Evolutionary conservation across 2,888 invertebrate genomes (phyloP), one percentile per base, ranked within the genome.

Genomic region (Oligia strigilis): DNA sequence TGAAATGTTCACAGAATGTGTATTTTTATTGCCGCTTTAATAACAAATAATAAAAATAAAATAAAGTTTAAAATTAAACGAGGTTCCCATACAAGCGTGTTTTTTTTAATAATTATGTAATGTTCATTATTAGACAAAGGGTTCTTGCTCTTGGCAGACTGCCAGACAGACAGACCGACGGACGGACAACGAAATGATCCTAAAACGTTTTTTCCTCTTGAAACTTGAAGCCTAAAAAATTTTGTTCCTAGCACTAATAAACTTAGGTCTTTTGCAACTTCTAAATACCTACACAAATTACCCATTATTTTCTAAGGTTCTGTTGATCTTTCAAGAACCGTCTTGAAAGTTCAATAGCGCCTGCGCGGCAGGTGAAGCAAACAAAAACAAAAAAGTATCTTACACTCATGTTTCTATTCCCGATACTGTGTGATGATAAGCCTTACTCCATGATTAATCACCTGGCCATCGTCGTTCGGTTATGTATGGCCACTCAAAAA

Each of bases 341-440:
- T 60, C 67, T 75, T 65, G 13, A 69, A 75, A 78, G 77, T 79
- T 74, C 71, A 73, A 81, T 72, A 64, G 67, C 67, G 82, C 80
- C 58, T 49, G 72, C 67, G 83, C 83, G 76, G 81, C 89, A 86
- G 90, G 81, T 87, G 89, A 84, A 88, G 79, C 19, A 69, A 84
- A 75, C 52, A 74, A 82, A 84, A 87, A 84, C 73, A 78, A 78
- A 84, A 80, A 70, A 82, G 75, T 76, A 80, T 76, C 78, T 76
- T 83, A 85, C 86, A 89, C 90, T 88, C 88, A 70, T 89, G 90
- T 90, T 88, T 81, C 83, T 86, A 86, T 90, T 83, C 88, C 84
- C 83, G 93, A 93, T 93, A 92, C 87, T 80, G 84, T 77, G 72
- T 82, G 89, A 86, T 91, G 93, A 93, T 93, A 93, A 93, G 90